Conservation (phyloP, 2,113 vertebrate species). For the Centropus unirufus region DNA sequence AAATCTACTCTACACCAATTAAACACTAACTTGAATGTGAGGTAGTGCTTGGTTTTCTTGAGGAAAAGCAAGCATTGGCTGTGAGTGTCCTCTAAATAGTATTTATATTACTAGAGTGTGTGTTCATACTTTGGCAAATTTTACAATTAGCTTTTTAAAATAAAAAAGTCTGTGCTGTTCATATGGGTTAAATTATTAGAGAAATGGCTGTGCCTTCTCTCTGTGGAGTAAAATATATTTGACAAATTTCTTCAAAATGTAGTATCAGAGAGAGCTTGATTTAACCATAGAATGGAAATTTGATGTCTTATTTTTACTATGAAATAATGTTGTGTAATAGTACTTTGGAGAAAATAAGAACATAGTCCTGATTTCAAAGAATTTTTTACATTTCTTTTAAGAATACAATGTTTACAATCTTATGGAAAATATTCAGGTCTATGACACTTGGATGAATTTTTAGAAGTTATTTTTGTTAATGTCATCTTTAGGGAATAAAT, state of each 20-base stretch:
- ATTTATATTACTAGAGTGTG: neutral
- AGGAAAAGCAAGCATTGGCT: neutral
- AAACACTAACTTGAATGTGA: conserved; percentile 31
- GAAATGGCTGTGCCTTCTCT: conserved; percentile 58
- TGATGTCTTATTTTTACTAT: neutral
- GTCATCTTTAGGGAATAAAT: conserved; percentile 76
- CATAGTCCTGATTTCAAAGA: conserved; percentile 53
- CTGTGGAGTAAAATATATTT: neutral
- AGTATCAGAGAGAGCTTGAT: neutral
- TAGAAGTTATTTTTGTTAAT: conserved; percentile 87
- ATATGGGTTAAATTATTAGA: conserved; percentile 38
- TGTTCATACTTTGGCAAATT: neutral
- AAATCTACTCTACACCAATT: neutral
- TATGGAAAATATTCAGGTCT: conserved; percentile 84
- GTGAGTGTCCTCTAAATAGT: neutral
- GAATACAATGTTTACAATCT: conserved; percentile 80
- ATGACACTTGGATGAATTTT: conserved; percentile 83
- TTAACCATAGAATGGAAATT: neutral
- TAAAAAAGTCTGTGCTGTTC: neutral
- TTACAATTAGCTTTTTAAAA: neutral
- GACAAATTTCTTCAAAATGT: conserved; percentile 32
- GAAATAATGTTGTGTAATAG: conserved; percentile 33
- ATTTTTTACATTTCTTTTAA: conserved; percentile 73
- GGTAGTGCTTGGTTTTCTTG: neutral
- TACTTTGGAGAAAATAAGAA: conserved; percentile 63